Evolutionary conservation across 2,888 invertebrate genomes (phyloP), one percentile per base, ranked within the genome.

Genomic region (Elegia similella): DNA sequence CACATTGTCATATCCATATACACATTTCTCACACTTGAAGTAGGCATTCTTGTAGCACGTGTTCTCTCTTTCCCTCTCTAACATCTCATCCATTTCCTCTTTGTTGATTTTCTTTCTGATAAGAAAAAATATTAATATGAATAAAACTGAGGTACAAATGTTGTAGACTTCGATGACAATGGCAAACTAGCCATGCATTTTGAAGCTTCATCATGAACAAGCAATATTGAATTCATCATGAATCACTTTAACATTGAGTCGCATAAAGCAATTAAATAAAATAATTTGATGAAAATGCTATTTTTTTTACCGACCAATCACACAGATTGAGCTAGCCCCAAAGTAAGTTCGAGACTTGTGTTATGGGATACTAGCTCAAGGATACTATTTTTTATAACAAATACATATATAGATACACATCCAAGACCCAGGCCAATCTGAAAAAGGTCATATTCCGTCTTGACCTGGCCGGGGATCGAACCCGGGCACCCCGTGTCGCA

Each of bases 251-350:
- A 80, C 85, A 83, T 82, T 83, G 82, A 85, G 74, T 87, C 84
- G 84, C 83, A 78, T 84, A 84, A 86, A 88, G 88, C 86, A 81
- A 78, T 79, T 79, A 80, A 86, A 83, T 83, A 84, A 87, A 83
- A 86, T 83, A 79, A 83, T 87, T 85, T 86, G 83, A 86, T 87
- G 84, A 88, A 88, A 86, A 85, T 85, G 80, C 88, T 85, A 87
- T 86, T 75, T 81, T n/a, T n/a, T n/a, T n/a, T n/a, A n/a, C n/a
- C n/a, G n/a, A n/a, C n/a, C n/a, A n/a, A n/a, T n/a, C n/a, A n/a
- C n/a, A n/a, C n/a, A n/a, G n/a, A n/a, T n/a, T n/a, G n/a, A n/a
- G n/a, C n/a, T n/a, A n/a, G n/a, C n/a, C n/a, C n/a, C n/a, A n/a
- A n/a, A n/a, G n/a, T n/a, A n/a, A n/a, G n/a, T n/a, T n/a, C n/a